Conservation (phyloP, 2,888 invertebrate species). For the Heliconius erato region DNA sequence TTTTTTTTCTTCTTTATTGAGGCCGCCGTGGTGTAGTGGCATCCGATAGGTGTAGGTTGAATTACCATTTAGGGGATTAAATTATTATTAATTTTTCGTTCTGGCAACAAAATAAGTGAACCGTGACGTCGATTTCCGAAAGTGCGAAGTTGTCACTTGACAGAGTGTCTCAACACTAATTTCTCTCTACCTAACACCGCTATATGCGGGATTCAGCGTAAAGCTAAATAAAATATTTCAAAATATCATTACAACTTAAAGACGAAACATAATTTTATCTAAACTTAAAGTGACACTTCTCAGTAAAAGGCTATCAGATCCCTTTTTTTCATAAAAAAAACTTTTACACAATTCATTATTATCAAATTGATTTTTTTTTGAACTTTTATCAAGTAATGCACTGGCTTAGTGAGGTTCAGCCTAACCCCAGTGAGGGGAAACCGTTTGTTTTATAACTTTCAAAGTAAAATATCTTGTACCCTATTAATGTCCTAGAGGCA, state of each 20-base stretch:
- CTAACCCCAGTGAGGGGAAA: conserved; percentile 49
- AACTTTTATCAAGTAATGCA: conserved; percentile 52
- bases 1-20: background rate
- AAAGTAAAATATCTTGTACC: conserved; percentile 53
- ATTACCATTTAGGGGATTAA: background rate
- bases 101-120: too few species aligned
- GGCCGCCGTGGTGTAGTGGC: background rate
- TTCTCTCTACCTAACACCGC: background rate
- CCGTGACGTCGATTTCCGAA: background rate
- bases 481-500: conserved; percentile 47
- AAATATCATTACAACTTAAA: background rate
- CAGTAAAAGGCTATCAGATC: conserved; percentile 41
- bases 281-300: conserved; percentile 10
- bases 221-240: background rate
- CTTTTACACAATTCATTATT: conserved; percentile 63
- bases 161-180: background rate
- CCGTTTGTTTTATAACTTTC: conserved; percentile 52
- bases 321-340: conserved; percentile 57
- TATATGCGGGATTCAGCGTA: background rate
- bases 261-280: background rate
- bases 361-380: conserved; percentile 60
- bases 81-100: too few species aligned
- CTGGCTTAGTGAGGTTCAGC: conserved; percentile 51
- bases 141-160: too few species aligned
- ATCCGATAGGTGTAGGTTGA: background rate